Evolutionary conservation across 2,113 vertebrate genomes (phyloP), one percentile per base, ranked within the genome.

Genomic region (Halichoerus grypus): DNA sequence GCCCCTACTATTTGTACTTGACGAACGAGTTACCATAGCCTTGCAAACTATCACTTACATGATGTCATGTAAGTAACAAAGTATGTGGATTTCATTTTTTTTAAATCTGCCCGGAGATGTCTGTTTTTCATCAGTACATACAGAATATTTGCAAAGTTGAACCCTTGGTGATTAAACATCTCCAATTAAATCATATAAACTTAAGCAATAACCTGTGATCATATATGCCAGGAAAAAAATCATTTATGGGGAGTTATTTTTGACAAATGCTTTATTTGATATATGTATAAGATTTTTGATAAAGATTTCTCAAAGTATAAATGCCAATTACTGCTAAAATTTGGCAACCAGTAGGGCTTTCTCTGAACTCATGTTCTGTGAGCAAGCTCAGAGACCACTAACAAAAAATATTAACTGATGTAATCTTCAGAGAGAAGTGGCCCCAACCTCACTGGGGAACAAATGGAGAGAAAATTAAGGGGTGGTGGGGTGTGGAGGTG

Each of bases 91-190:
- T 97, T 96, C 42, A 91, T 88, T 94, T 97, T 94, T 91, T 42
- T 11, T 36, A 94, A 85, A 93, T 80, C 81, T 88, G 81, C 71
- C 90, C 79, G 31, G 33, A 59, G 63, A 93, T 95, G 94, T 97
- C 97, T 97, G 97, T 92, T 98, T 96, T 97, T 96, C 92, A 97
- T 97, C 95, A 97, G 26, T 93, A 77, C 59, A 19, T 90, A 85
- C 57, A 93, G 87, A 96, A 85, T 95, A 96, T 94, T 97, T 96
- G 46, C 88, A 79, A 69, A 97, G 84, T 91, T 97, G 92, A 98
- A 94, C 81, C 87, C 63, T 94, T 76, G 42, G 94, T 94, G 90
- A 95, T 97, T 92, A 96, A 97, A 97, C 92, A 88, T 96, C 94
- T 93, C 96, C 96, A 92, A 91, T 91, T 97, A 98, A 97, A 59